Evolutionary conservation across 53 echinoderm and acorn worm genomes (phyloP).

Genomic region (Temnopleurus reevesii): DNA sequence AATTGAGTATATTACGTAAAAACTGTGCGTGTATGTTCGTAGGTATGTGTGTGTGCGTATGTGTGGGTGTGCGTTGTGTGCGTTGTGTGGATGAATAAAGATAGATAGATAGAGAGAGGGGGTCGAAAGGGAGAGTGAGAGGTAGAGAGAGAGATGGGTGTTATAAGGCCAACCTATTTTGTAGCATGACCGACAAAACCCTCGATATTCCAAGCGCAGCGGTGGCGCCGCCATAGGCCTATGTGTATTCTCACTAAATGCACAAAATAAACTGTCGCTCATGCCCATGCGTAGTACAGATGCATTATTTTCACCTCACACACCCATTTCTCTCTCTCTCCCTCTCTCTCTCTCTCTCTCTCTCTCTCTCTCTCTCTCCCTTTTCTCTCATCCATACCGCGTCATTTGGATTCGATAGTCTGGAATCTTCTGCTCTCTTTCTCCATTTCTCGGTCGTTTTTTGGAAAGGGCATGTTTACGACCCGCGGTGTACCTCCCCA

Average conservation of each 20-base stretch:
- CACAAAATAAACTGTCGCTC: not conserved
- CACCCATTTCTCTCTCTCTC: too few species aligned
- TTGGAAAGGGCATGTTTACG: not conserved
- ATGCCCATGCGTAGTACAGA: not conserved
- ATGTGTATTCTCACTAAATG: too few species aligned
- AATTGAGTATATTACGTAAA: too few species aligned
- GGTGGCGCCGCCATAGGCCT: not conserved
- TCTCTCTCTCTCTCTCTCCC: not conserved
- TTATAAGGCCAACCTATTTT: not conserved
- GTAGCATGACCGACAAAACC: not conserved
- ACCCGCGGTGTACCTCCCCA: not conserved
- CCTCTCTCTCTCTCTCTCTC: not conserved
- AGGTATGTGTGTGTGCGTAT: not conserved
- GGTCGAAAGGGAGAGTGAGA: not conserved
- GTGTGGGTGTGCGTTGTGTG: not conserved
- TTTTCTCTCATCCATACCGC: not conserved
- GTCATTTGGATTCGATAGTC: not conserved
- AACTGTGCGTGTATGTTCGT: not conserved
- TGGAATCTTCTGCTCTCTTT: not conserved
- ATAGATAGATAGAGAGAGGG: not conserved
- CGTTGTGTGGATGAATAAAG: not conserved
- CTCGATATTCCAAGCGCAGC: not conserved
- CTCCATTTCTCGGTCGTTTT: not conserved
- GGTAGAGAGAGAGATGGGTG: not conserved
- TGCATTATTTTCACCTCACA: not conserved